These are phyloP conservation scores for Microtus agrestis DNA, from an alignment of 2,797 vertebrate genomes.

Conservation along the genomic window DNA sequence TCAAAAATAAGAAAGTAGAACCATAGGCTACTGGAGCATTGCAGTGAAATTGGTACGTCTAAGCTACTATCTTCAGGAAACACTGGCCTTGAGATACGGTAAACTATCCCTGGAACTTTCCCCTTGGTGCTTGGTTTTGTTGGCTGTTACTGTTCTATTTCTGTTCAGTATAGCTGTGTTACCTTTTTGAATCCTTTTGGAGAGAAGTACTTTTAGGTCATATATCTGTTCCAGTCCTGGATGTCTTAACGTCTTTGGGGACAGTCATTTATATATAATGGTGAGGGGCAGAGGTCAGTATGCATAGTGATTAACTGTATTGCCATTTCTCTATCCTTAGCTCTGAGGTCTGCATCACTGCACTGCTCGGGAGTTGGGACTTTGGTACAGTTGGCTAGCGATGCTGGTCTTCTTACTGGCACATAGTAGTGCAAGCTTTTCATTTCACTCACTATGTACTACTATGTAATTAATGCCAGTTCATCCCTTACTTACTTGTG, in stretches of 20 bases:
- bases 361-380: not conserved
- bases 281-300: not conserved
- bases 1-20: slow-evolving; percentile 53
- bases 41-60: slow-evolving; percentile 30
- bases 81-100: slow-evolving; percentile 6
- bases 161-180: not conserved
- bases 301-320: not conserved
- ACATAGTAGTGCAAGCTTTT: not conserved
- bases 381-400: not conserved
- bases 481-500: slow-evolving; percentile 3
- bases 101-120: slow-evolving; percentile 41
- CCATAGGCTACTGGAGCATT: not conserved
- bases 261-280: not conserved
- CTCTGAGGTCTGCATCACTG: not conserved
- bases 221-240: not conserved
- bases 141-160: slow-evolving; percentile 50
- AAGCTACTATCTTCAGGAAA: slow-evolving; percentile 5
- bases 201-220: not conserved
- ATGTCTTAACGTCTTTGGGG: not conserved
- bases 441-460: not conserved
- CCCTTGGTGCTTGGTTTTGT: slow-evolving; percentile 45
- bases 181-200: slow-evolving; percentile 37
- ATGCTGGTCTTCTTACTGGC: slow-evolving; percentile 47
- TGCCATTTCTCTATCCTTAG: not conserved
- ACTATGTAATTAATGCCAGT: not conserved